Evolutionary conservation across 2,888 invertebrate genomes (phyloP), one percentile per base, ranked within the genome.

Genomic region (Julus scandinavius): DNA sequence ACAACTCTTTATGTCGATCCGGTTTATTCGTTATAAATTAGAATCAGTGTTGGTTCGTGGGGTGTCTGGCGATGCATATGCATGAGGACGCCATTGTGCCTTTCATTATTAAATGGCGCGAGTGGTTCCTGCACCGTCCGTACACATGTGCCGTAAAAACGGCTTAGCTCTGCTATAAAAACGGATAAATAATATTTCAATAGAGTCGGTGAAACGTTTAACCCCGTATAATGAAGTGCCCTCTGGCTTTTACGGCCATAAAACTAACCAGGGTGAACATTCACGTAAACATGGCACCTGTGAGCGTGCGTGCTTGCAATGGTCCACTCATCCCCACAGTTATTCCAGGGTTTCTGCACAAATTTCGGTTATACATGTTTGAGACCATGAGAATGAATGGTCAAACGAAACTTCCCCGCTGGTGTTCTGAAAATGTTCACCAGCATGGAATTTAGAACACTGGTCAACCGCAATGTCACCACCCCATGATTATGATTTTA

Each of bases 271-370:
- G 58, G 58, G 58, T n/a, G 58, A 58, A 58, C 58, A 58, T n/a
- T 58, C 58, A 58, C 58, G 58, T 58, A 58, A 58, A 58, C 58
- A 58, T n/a, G 58, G 58, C 58, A 58, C 58, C 58, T 58, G 58
- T 29, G 29, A 29, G 29, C 29, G 29, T 29, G 29, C 29, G 29
- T 29, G 29, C 29, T 29, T 29, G 29, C 29, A 29, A 29, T 29
- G 29, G 29, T 29, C 29, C n/a, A n/a, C n/a, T n/a, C n/a, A n/a
- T n/a, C n/a, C n/a, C n/a, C n/a, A n/a, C n/a, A n/a, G n/a, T n/a
- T n/a, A n/a, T n/a, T n/a, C 29, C 29, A 29, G 29, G 29, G 29
- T 29, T 29, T 29, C 29, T 29, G 29, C 29, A 29, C 29, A 29
- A 29, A 29, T 29, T 29, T 29, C 29, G 29, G 29, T 29, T 29